These are phyloP conservation scores for Pampusana beccarii DNA, from an alignment of 2,113 vertebrate genomes.

Conservation along the genomic window DNA sequence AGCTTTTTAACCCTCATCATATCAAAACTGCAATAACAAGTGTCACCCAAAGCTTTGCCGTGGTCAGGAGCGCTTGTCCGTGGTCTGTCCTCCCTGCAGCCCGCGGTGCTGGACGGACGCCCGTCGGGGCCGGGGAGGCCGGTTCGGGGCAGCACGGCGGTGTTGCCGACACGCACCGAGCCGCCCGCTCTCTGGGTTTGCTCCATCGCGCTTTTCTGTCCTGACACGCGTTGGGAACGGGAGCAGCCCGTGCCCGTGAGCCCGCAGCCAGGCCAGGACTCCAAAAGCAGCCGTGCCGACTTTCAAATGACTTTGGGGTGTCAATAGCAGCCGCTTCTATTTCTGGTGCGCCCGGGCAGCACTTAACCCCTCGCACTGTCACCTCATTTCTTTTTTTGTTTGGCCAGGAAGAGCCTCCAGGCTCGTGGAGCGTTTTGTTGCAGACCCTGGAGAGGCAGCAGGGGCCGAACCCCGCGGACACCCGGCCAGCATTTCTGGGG, in stretches of 20 bases:
- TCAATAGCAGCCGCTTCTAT: background rate
- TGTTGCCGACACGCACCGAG: accelerated
- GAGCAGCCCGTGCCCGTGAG: background rate
- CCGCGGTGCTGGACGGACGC: no score
- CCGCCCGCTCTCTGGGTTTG: background rate
- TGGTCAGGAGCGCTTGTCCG: no score
- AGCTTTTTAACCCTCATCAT: background rate
- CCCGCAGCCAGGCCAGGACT: background rate
- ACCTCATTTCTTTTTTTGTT: background rate
- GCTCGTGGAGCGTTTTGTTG: accelerated
- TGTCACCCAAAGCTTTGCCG: background rate
- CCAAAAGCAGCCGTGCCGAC: background rate
- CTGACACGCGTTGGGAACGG: accelerated
- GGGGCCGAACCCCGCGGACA: accelerated
- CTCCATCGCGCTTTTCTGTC: background rate
- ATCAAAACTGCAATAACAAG: accelerated
- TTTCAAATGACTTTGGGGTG: conserved; percentile 40
- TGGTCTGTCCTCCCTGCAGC: no score
- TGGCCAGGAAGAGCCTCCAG: background rate
- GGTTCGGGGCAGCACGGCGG: background rate
- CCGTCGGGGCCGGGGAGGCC: background rate
- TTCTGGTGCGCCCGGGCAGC: background rate
- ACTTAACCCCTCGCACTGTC: background rate
- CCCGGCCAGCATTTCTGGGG: background rate
- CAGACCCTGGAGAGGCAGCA: background rate